These are phyloP conservation scores for Patella depressa DNA, from an alignment of 2,888 invertebrate genomes.

Conservation along the genomic window DNA sequence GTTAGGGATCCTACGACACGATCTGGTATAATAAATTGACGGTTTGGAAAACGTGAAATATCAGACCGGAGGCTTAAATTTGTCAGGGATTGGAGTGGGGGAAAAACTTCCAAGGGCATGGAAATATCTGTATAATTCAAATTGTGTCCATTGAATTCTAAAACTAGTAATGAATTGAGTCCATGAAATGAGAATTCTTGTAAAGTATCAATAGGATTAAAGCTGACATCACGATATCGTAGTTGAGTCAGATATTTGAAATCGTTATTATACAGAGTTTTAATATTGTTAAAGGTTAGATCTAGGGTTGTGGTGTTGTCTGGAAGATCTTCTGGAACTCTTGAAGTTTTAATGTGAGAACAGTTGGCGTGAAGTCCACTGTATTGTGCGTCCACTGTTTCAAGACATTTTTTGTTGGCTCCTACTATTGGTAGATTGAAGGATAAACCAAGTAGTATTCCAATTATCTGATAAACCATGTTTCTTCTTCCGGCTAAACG, in stretches of 20 bases:
- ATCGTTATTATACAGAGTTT: neutral
- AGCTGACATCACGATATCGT: neutral
- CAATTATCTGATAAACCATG: no score
- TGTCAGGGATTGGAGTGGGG: neutral
- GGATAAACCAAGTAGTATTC: no score
- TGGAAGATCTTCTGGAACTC: neutral
- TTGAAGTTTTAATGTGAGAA: neutral
- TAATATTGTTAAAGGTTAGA: conserved; percentile 4
- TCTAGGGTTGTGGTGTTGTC: neutral
- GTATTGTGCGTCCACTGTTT: no score
- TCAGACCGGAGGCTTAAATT: neutral
- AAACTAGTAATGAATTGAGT: neutral
- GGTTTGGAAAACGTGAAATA: neutral
- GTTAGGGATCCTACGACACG: neutral
- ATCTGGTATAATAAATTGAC: neutral
- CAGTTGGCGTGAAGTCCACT: neutral
- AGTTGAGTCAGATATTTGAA: neutral
- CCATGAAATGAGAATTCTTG: neutral
- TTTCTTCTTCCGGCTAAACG: no score
- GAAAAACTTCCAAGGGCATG: neutral
- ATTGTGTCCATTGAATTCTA: neutral
- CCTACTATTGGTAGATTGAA: no score
- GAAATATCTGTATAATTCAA: neutral
- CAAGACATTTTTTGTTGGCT: no score
- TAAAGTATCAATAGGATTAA: neutral